Evolutionary conservation across 2,888 invertebrate genomes (phyloP), one percentile per base, ranked within the genome.

Genomic region (Dioctria rufipes): DNA sequence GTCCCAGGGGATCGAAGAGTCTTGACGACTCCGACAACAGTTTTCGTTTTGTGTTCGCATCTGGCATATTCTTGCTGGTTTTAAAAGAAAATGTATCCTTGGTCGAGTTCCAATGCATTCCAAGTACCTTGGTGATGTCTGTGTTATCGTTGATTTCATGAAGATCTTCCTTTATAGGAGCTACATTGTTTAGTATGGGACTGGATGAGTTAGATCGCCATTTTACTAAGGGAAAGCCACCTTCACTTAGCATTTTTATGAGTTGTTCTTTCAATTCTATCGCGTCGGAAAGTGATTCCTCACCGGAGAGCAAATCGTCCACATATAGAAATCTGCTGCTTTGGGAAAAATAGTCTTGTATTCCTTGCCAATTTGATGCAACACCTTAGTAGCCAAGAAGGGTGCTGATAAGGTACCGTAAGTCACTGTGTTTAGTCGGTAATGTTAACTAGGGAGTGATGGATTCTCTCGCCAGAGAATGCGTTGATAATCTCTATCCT

Each of bases 101-200:
- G 5, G 6, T n/a, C 5, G 60, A 3, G 3, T 60, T 60, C 60
- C 60, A 60, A 5, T 25, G 60, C 5, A 4, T 60, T 3, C 60
- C 60, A 13, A 60, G 60, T 60, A 60, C 60, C n/a, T 60, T 58
- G 13, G 58, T 9, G 11, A 58, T 58, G n/a, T 58, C 13, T 6
- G n/a, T 5, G n/a, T 58, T 11, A 11, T 58, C 58, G 11, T 11
- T 58, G 58, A 58, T 58, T 58, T 58, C 58, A 11, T n/a, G 58
- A 13, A 5, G 4, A 13, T 58, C n/a, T 58, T 58, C 58, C 58
- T 58, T 58, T 11, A 5, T 11, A 11, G 4, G 8, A 13, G 58
- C 5, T 58, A 11, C n/a, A 58, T 58, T 13, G n/a, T 58, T 58
- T n/a, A 13, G 3, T 11, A 49, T 8, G 8, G 2, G 49, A 8